Percentiles rank a stretch among this genome's conserved stretches.
These are phyloP conservation scores for Liopterus haemorrhoidalis DNA, from an alignment of 2,888 invertebrate genomes.

Conservation along the genomic window DNA sequence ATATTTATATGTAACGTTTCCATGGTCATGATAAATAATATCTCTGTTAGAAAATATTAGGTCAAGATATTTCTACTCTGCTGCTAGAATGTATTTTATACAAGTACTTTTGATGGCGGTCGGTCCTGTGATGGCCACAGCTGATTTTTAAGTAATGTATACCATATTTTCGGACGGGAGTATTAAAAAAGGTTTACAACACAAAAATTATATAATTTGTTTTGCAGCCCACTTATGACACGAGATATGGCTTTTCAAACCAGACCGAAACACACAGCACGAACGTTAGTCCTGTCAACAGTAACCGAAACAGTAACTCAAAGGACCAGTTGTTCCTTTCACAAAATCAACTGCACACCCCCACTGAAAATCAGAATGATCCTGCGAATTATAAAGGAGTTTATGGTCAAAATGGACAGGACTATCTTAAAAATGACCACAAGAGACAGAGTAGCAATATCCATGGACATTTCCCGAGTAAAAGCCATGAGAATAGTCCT, in stretches of 20 bases:
- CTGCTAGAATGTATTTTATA: too few species aligned
- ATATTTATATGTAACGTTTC: too few species aligned
- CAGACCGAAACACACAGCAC: constrained; percentile 7
- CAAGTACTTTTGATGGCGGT: too few species aligned
- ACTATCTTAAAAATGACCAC: constrained; percentile 37
- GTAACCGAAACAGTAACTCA: constrained; percentile 12
- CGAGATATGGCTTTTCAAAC: constrained; percentile 42
- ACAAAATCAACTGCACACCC: constrained; percentile 38
- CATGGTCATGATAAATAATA: too few species aligned
- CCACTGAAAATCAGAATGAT: constrained; percentile 29
- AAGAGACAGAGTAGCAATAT: constrained; percentile 43
- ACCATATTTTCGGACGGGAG: too few species aligned
- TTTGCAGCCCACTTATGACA: constrained; percentile 43
- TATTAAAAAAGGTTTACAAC: too few species aligned
- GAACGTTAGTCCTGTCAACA: constrained; percentile 10
- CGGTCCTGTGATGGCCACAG: too few species aligned
- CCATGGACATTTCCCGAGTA: constrained; percentile 41
- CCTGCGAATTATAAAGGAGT: constrained; percentile 27
- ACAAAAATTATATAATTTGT: constrained; percentile 9
- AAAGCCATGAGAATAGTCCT: constrained; percentile 38
- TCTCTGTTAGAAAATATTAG: too few species aligned
- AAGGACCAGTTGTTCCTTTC: constrained; percentile 41
- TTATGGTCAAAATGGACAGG: not conserved
- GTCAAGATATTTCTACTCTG: too few species aligned
- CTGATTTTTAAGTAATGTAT: too few species aligned